Base-by-base conservation (phyloP, 2,888 invertebrate species). In the Leptura quadrifasciata region DNA sequence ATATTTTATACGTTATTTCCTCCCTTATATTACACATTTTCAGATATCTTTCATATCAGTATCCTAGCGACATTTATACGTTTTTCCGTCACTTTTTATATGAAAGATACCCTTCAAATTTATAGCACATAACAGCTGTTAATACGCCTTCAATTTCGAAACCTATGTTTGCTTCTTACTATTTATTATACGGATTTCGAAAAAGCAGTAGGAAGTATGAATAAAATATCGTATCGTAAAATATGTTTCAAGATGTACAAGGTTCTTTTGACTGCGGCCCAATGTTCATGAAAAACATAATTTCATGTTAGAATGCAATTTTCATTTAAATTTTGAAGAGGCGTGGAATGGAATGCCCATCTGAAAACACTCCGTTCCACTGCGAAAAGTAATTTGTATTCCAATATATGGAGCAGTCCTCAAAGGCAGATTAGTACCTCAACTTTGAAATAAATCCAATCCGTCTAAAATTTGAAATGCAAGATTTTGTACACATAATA, bases 1-100 rank as follows among this genome's bases (percentile, higher is more conserved):
- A 31, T 31, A 68, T 68, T 68, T 68, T 68, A 68, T 68, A 17
- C 27, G 55, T 55, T 55, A 27, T 68, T 68, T 54, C n/a, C 67
- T 68, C 31, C 35, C 68, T 21, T 10, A 12, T 35, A 57, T 68
- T 24, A 68, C 17, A 55, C 17, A 68, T 57, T 68, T 52, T 31
- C 55, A n/a, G 55, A 68, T 68, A 35, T 27, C 68, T 68, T 68
- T 57, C 68, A 68, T 68, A 68, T 68, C 68, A 68, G 55, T 55
- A 55, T 68, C 68, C 52, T 31, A 35, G 68, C 57, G 68, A 68
- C 68, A 68, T 24, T 68, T 57, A 68, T 68, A 55, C 72, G 52
- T 64, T 72, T 55, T 72, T 57, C 72, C 61, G 35, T 65, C 27
- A 72, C 64, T 72, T 72, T 65, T 72, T 72, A 72, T 65, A 18